A percentile compares a stretch with the other conserved stretches of the same genome.
Conservation (phyloP, 2,888 invertebrate genomes). For the Tetranychus truncatus region DNA sequence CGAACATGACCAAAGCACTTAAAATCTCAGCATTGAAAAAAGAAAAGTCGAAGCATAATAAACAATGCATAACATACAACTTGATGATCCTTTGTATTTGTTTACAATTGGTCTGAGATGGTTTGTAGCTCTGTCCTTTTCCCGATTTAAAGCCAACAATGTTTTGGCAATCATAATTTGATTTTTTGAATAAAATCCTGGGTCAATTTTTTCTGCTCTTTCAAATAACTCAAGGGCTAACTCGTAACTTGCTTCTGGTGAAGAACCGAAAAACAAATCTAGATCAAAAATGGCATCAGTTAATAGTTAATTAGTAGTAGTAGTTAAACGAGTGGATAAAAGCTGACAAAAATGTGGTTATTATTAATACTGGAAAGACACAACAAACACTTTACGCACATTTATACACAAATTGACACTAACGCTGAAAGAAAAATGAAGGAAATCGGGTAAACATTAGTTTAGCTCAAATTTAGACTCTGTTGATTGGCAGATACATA, state of each 20-base stretch:
- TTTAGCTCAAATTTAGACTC: too few species aligned
- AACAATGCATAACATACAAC: too few species aligned
- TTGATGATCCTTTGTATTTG: conserved; percentile 12
- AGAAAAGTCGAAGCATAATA: too few species aligned
- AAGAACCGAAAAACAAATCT: conserved; percentile 14
- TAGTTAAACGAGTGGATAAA: background rate
- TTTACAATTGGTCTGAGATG: conserved; percentile 10
- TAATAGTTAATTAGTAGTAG: background rate
- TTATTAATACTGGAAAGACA: too few species aligned
- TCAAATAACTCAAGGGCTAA: conserved; percentile 14
- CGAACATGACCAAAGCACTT: too few species aligned
- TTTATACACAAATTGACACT: too few species aligned
- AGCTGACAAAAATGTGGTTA: too few species aligned
- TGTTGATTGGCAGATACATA: too few species aligned
- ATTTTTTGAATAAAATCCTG: conserved; percentile 20
- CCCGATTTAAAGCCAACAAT: conserved; percentile 15
- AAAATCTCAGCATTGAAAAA: too few species aligned
- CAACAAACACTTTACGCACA: too few species aligned
- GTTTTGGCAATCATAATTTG: conserved; percentile 19
- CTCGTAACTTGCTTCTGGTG: conserved; percentile 18
- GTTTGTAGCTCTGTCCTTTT: conserved; percentile 11
- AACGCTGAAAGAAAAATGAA: too few species aligned
- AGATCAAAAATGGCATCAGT: background rate
- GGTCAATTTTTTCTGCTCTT: conserved; percentile 18
- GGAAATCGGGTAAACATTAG: too few species aligned